Evolutionary conservation across 2,888 invertebrate species (phyloP), one percentile per base, ranked within the genome.

Genomic region (Temnothorax rugatulus): DNA sequence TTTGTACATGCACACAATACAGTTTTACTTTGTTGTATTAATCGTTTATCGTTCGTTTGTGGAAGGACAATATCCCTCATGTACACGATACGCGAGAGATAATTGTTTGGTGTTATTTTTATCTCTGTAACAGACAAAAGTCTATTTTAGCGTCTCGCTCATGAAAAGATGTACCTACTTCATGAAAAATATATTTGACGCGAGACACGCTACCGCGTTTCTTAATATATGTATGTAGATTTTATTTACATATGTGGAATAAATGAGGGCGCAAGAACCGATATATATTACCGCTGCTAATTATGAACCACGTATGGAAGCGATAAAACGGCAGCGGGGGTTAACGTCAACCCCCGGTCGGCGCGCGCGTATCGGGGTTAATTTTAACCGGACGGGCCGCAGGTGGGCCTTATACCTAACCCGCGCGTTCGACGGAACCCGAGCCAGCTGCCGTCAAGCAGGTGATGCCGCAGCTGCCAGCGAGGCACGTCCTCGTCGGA

Each of bases 401-500:
- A 68, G 68, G 59, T 82, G 85, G 57, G 52, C 84, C 41, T 57
- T 63, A 41, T 15, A 44, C n/a, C 64, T 41, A 81, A 85, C 76
- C 82, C 82, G 11, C 69, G 61, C 29, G 29, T 29, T 29, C 50
- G 47, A 44, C 34, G 66, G 61, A 54, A 74, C 47, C 77, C 34
- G 87, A 84, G 88, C 47, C 66, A 88, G 88, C 90, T 91, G 92
- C 91, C 89, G 91, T 87, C 88, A 83, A 88, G 90, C 92, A 92
- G 92, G 92, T 92, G 92, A 92, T 89, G 88, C 64, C 84, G 92
- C 92, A 92, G 92, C 92, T 92, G 92, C 81, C 75, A 13, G 44
- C 64, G 61, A 84, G 41, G 57, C 63, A 76, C 69, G 84, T 84
- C 81, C 50, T 61, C 52, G 21, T 64, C 68, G 71, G 44, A 73